A percentile compares a stretch with the other conserved stretches of the same genome.
Conservation (phyloP, 2,113 vertebrate genomes). For the Crypturellus undulatus region DNA sequence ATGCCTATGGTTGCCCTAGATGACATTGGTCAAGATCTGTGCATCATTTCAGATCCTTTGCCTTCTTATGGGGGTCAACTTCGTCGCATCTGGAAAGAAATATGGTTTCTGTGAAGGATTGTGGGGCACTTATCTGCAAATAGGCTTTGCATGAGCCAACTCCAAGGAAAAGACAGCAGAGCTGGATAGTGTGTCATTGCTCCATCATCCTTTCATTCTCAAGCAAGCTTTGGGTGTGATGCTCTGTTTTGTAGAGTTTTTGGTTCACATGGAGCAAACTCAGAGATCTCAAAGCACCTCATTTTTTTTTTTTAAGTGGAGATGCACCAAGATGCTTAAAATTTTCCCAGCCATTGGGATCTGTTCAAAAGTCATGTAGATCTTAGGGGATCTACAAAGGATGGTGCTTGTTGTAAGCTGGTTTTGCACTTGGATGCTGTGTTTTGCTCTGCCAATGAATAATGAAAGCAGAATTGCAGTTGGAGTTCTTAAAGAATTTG, state of each 20-base stretch:
- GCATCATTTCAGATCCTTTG: background rate
- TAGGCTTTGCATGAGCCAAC: background rate
- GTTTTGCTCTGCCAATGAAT: slow-evolving; percentile 28
- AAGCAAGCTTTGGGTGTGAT: background rate
- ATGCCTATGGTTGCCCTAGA: background rate
- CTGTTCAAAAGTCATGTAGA: background rate
- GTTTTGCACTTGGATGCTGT: background rate
- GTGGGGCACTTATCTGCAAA: background rate
- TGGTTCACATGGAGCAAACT: background rate
- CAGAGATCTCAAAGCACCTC: background rate
- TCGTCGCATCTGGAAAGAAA: background rate
- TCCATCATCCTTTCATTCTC: background rate
- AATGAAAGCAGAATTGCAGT: background rate
- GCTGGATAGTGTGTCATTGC: background rate
- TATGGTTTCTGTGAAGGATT: background rate
- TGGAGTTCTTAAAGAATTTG: slow-evolving; percentile 7
- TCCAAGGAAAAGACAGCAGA: background rate
- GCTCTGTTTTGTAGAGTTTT: background rate
- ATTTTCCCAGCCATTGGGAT: background rate
- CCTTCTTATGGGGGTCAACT: background rate
- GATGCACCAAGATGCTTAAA: background rate
- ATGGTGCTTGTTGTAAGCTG: background rate
- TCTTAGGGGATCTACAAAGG: background rate
- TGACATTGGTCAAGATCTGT: background rate
- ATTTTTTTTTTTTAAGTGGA: background rate